A percentile compares a stretch with the other conserved stretches of the same genome.
Conservation (phyloP, 2,888 invertebrate species). For the Stomorhina lunata region DNA sequence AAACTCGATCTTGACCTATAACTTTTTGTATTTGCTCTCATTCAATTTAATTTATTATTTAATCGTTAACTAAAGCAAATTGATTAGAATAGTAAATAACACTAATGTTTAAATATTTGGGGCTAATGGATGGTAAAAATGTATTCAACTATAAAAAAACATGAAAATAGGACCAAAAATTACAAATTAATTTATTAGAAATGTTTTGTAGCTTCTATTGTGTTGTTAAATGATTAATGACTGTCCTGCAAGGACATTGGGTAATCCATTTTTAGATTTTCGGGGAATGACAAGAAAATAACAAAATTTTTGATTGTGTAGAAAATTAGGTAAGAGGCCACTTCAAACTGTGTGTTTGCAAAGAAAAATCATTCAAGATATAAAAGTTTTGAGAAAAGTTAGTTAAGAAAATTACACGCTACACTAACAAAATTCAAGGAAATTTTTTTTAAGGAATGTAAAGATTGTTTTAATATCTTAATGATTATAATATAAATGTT, state of each 20-base stretch:
- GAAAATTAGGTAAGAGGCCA: not conserved
- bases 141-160: not conserved
- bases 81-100: no score
- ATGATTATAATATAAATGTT: no score
- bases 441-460: no score
- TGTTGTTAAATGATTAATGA: conserved; percentile 12
- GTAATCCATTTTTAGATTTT: not conserved
- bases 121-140: not conserved
- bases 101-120: no score
- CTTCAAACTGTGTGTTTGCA: not conserved
- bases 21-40: no score
- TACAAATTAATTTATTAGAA: conserved; percentile 11
- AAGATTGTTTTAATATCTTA: no score
- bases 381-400: not conserved
- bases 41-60: no score
- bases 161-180: not conserved
- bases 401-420: no score
- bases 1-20: no score
- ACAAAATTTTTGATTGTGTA: not conserved
- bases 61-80: no score
- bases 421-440: no score
- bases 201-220: not conserved
- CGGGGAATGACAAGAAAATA: not conserved
- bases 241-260: not conserved
- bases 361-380: not conserved